Evolutionary conservation across 2,888 invertebrate species (phyloP).

Genomic region (Caenorhabditis imperialis): DNA sequence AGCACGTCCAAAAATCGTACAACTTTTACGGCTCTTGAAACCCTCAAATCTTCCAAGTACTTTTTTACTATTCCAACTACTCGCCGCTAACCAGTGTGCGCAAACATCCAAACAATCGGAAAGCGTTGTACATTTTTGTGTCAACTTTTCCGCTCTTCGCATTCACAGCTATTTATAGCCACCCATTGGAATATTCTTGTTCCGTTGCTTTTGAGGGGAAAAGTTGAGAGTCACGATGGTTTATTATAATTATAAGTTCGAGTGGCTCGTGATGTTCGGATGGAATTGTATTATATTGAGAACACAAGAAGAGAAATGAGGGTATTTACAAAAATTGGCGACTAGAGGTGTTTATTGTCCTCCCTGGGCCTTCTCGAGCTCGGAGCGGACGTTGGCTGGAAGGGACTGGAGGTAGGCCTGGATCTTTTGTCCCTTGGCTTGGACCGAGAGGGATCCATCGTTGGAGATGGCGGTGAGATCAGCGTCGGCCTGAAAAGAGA

Average conservation of each 20-base stretch:
- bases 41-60: too few relatives aligned
- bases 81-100: neutral
- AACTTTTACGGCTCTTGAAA: too few relatives aligned
- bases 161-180: too few relatives aligned
- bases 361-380: constrained; percentile 68
- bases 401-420: constrained; percentile 65
- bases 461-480: constrained; percentile 72
- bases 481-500: constrained; percentile 55
- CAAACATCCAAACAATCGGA: constrained; percentile 18
- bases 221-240: too few relatives aligned
- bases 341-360: constrained; percentile 39
- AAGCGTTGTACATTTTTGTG: constrained; percentile 40
- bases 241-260: too few relatives aligned
- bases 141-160: constrained; percentile 20
- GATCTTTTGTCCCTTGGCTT: constrained; percentile 72
- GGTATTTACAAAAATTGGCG: constrained; percentile 35
- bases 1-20: too few relatives aligned
- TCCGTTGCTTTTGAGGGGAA: too few relatives aligned
- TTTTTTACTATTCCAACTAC: too few relatives aligned
- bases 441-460: constrained; percentile 64
- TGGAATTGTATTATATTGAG: constrained; percentile 24
- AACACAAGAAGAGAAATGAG: constrained; percentile 20
- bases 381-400: constrained; percentile 67
- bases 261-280: constrained; percentile 7
- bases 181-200: too few relatives aligned